Evolutionary conservation across 1,140 invertebrate genomes (phyloP).

Genomic region (Cherax destructor): DNA sequence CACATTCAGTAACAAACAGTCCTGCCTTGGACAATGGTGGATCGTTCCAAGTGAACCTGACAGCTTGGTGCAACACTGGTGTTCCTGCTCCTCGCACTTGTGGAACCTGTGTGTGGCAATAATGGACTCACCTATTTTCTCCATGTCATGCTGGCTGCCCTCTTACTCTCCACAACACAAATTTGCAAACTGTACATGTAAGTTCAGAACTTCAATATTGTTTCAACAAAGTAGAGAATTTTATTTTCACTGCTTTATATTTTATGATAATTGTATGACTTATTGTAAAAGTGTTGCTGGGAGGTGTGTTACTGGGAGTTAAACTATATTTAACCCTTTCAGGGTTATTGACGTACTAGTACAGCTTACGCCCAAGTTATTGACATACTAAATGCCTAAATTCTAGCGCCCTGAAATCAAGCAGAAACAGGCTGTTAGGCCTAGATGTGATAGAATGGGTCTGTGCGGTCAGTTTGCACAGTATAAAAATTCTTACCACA

Average conservation of each 20-base stretch:
- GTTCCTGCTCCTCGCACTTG: constrained; percentile 91
- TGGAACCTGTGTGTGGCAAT: constrained; percentile 95
- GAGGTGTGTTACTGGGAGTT: too few species aligned
- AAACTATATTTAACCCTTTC: too few species aligned
- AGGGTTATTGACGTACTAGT: too few species aligned
- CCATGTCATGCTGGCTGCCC: constrained; percentile 96
- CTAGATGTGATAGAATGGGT: too few species aligned
- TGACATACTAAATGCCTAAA: too few species aligned
- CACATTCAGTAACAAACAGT: constrained; percentile 33
- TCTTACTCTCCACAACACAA: constrained; percentile 87
- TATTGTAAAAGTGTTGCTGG: not conserved
- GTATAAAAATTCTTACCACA: too few species aligned
- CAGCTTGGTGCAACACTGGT: constrained; percentile 94
- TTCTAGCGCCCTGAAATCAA: too few species aligned
- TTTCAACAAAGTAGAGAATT: too few species aligned
- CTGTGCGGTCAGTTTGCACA: too few species aligned
- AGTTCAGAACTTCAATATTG: constrained; percentile 18
- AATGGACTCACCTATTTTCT: constrained; percentile 94
- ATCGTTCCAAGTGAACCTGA: constrained; percentile 90
- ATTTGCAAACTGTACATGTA: constrained; percentile 92
- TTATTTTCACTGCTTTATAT: not conserved
- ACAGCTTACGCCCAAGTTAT: too few species aligned
- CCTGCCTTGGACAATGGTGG: constrained; percentile 28
- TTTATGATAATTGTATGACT: not conserved
- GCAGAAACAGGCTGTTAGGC: too few species aligned